phyloP scores from a whole-genome alignment of 2,113 vertebrate species.

The Tragelaphus scriptus region DNA sequence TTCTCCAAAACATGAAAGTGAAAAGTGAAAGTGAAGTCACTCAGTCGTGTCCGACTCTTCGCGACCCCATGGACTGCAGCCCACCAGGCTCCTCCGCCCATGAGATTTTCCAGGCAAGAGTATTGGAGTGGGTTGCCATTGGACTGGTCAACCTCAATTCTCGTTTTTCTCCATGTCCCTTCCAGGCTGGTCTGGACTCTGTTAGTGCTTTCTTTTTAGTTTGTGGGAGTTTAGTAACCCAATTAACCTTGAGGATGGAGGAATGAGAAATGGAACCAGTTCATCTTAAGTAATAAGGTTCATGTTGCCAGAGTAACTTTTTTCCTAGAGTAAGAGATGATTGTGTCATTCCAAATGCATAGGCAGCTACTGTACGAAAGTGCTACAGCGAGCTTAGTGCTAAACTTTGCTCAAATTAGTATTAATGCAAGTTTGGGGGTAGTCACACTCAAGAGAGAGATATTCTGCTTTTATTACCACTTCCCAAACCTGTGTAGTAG shows the following conservation, averaged over 20 bases:
- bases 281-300: background rate
- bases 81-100: no score
- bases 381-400: background rate
- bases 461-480: background rate
- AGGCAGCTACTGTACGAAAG: background rate
- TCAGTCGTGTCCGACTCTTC: no score
- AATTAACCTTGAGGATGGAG: background rate
- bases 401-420: background rate
- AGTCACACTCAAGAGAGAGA: background rate
- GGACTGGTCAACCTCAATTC: background rate
- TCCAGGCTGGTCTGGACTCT: background rate
- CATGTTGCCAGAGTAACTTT: background rate
- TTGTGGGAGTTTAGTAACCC: background rate
- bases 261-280: background rate
- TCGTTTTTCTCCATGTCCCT: background rate
- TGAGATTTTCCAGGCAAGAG: no score
- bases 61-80: no score
- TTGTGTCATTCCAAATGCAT: background rate
- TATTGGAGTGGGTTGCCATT: no score
- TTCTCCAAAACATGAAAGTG: no score
- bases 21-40: no score
- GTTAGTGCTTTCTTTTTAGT: background rate
- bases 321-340: background rate
- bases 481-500: background rate
- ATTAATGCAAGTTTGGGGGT: background rate